Evolutionary conservation across 2,797 vertebrate genomes (phyloP), one percentile per base, ranked within the genome.

Genomic region (Parambassis ranga): DNA sequence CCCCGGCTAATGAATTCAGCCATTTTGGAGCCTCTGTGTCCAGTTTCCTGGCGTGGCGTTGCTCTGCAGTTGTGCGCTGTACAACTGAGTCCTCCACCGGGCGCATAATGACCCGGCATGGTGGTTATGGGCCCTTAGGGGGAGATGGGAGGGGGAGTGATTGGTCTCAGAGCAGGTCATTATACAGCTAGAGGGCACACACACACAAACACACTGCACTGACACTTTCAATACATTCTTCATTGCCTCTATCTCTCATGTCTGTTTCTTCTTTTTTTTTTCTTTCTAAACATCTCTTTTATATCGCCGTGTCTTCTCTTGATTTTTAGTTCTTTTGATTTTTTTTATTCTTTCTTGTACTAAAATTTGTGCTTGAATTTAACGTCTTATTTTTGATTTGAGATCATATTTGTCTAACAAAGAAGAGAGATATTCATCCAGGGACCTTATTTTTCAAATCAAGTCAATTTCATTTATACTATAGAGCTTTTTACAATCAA

Each of bases 71-170:
- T 81, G 80, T 83, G 77, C 79, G 86, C 82, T 69, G 74, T 76
- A 67, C 75, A 63, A 79, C 83, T 79, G 82, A 90, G 87, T 92
- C 82, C 87, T 91, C 90, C 85, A 90, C 81, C 73, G 85, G 89
- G 86, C 84, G 76, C 90, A 92, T 93, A 94, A 92, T 92, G 91
- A 92, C 90, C 87, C 69, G 76, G 79, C 81, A 71, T 85, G 86
- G 90, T 79, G 79, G 87, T 92, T 92, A 90, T 90, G 87, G 89
- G 81, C 78, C 91, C 91, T 89, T 81, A 84, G 82, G 89, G 91
- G 90, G 65, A 81, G 79, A 79, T 18, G 75, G 81, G 65, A 81
- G 85, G 69, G 84, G 83, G 84, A 82, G 81, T 60, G 75, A 89
- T 79, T 82, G 83, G 83, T 88, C 85, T 89, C 86, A 86, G 84